phyloP scores from a whole-genome alignment of 2,113 vertebrate species.

The Clarias macrocephalus region DNA sequence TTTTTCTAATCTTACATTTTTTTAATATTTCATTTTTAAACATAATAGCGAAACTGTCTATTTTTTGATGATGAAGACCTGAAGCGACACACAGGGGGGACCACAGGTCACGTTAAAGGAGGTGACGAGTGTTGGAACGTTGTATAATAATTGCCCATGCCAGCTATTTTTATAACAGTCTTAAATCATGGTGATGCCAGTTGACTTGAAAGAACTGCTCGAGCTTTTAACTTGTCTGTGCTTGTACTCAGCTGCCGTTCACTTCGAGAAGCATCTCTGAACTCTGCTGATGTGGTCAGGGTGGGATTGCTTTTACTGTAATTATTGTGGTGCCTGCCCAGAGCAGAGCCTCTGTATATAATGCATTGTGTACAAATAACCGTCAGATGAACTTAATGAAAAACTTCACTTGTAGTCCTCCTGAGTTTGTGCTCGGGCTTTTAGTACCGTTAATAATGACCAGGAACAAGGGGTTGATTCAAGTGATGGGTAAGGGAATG shows the following conservation, averaged over 20 bases:
- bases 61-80: conserved; percentile 16
- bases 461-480: background rate
- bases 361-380: conserved; percentile 50
- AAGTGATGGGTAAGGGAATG: conserved; percentile 10
- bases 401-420: conserved; percentile 24
- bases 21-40: conserved; percentile 7
- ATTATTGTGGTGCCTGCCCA: conserved; percentile 55
- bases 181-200: background rate
- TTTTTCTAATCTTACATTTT: conserved; percentile 23
- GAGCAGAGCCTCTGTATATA: conserved; percentile 51
- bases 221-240: conserved; percentile 11
- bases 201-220: background rate
- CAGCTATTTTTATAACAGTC: background rate
- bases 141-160: background rate
- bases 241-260: background rate
- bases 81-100: conserved; percentile 19
- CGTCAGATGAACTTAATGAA: conserved; percentile 26
- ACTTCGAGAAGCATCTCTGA: conserved; percentile 1
- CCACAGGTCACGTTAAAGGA: conserved; percentile 1
- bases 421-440: conserved; percentile 28
- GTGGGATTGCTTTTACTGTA: conserved; percentile 42
- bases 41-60: background rate
- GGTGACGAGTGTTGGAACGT: background rate
- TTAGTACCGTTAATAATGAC: conserved; percentile 35
- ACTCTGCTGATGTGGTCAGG: conserved; percentile 9